Evolutionary conservation across 2,113 vertebrate species (phyloP), one percentile per base, ranked within the genome.

Genomic region (Hippocampus barbouri): DNA sequence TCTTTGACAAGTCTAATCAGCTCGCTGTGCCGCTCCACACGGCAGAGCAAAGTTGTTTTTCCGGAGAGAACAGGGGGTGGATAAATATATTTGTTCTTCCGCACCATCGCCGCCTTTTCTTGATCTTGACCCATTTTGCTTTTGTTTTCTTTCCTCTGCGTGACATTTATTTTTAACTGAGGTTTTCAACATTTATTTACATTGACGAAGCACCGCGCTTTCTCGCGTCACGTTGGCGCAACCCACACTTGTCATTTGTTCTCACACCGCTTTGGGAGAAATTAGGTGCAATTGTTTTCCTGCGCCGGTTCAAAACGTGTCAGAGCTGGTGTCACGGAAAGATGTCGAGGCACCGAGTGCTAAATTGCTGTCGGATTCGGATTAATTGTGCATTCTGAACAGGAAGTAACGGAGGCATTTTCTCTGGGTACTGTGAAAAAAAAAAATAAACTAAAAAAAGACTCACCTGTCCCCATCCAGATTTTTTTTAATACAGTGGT

Each of bases 21-120:
- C 64, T 66, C 43, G 11, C 65, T 49, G 66, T 18, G 45, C 47
- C 18, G 20, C 63, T n/a, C 21, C 53, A 25, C 40, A 25, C 41
- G 43, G 41, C 63, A 38, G 49, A 38, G 27, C 27, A 68, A 54
- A 54, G 47, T 68, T 68, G 45, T 68, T 68, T 68, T 68, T 68
- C 51, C 18, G 5, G 9, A 54, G 27, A 68, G 51, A 68, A 54
- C 66, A 54, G 66, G 20, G 45, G 66, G 66, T 40, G 66, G 66
- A 68, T 56, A 51, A 54, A 68, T 68, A 68, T 68, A 54, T 54
- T 68, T 68, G 51, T 68, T 67, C 66, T 67, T 53, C 47, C 25
- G 53, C 47, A 34, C 25, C 47, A 21, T 51, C 25, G 7, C 65
- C 27, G 45, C 4, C 45, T 9, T 67, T 68, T 53, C 66, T 38